Percentiles rank a stretch among this genome's conserved stretches.
Evolutionary conservation across 2,888 invertebrate genomes (phyloP).

Genomic region (Perithous albicinctus): DNA sequence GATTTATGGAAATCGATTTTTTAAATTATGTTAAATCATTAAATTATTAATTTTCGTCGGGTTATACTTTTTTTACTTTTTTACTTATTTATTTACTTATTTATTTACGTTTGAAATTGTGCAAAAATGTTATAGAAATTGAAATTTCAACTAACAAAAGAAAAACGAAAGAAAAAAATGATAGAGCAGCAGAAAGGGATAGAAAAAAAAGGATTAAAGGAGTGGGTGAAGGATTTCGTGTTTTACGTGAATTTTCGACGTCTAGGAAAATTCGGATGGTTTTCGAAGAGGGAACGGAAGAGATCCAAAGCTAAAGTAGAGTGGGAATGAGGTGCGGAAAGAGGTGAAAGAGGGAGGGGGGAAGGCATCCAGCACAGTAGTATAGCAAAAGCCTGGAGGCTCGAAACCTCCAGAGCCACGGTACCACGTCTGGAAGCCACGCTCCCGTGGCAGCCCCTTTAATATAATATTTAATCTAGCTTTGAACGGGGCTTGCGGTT

Average conservation of each 20-base stretch:
- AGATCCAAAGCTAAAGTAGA: slow-evolving; percentile 62
- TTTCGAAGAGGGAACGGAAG: slow-evolving; percentile 61
- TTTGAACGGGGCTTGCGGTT: slow-evolving; percentile 85
- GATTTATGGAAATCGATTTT: background rate
- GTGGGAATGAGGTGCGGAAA: slow-evolving; percentile 54
- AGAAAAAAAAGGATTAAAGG: slow-evolving; percentile 27
- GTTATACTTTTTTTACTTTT: too few species aligned
- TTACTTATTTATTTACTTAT: too few species aligned
- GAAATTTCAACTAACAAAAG: background rate
- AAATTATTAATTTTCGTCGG: background rate
- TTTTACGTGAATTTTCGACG: slow-evolving; percentile 54
- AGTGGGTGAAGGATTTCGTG: background rate
- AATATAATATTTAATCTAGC: slow-evolving; percentile 85
- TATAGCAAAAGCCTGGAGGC: slow-evolving; percentile 62
- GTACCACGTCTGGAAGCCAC: slow-evolving; percentile 74
- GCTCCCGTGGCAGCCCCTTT: slow-evolving; percentile 83
- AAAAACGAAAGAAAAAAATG: background rate
- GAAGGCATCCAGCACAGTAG: too few species aligned
- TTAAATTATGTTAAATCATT: too few species aligned
- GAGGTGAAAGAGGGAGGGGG: too few species aligned
- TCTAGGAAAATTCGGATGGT: slow-evolving; percentile 33
- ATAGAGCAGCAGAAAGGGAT: too few species aligned
- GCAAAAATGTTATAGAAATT: background rate
- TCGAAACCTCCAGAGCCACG: slow-evolving; percentile 64
- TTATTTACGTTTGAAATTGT: background rate